These are phyloP conservation scores for Diaphora mendica DNA, from an alignment of 2,888 invertebrate genomes.

Conservation along the genomic window DNA sequence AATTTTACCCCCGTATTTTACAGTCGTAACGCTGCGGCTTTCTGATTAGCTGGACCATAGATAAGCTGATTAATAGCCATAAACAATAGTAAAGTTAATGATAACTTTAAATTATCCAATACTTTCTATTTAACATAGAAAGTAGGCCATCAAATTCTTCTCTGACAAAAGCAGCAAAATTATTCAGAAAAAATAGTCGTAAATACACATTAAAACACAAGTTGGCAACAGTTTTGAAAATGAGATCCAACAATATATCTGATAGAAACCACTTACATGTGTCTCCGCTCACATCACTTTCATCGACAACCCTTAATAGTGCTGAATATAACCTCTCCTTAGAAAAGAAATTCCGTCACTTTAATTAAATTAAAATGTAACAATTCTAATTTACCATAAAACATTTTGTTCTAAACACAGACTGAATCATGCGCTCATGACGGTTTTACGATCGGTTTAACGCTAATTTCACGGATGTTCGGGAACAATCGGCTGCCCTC, in stretches of 20 bases:
- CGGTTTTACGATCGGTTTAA: slow-evolving; percentile 62
- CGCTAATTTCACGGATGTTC: slow-evolving; percentile 58
- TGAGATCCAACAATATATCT: not conserved
- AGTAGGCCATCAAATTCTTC: not conserved
- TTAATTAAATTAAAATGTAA: slow-evolving; percentile 1
- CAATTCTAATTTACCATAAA: slow-evolving; percentile 21
- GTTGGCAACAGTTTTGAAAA: not conserved
- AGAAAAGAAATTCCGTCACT: not conserved
- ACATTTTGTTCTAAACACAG: slow-evolving; percentile 54
- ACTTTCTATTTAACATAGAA: not conserved
- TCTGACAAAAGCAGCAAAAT: not conserved
- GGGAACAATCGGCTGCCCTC: slow-evolving; percentile 44
- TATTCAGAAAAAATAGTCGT: not conserved
- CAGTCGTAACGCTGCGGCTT: slow-evolving; percentile 47
- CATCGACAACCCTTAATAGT: not conserved
- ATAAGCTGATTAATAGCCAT: slow-evolving; percentile 50
- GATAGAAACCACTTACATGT: not conserved
- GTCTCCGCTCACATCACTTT: no score
- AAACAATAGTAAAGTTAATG: slow-evolving; percentile 15
- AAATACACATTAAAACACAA: not conserved
- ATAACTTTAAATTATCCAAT: slow-evolving; percentile 3
- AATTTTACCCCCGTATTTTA: slow-evolving; percentile 64
- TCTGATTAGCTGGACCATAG: slow-evolving; percentile 50
- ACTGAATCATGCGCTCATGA: slow-evolving; percentile 60
- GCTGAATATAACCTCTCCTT: no score